These are phyloP conservation scores for Cyanoramphus novaezelandiae DNA, from an alignment of 2,113 vertebrate genomes.

Conservation along the genomic window DNA sequence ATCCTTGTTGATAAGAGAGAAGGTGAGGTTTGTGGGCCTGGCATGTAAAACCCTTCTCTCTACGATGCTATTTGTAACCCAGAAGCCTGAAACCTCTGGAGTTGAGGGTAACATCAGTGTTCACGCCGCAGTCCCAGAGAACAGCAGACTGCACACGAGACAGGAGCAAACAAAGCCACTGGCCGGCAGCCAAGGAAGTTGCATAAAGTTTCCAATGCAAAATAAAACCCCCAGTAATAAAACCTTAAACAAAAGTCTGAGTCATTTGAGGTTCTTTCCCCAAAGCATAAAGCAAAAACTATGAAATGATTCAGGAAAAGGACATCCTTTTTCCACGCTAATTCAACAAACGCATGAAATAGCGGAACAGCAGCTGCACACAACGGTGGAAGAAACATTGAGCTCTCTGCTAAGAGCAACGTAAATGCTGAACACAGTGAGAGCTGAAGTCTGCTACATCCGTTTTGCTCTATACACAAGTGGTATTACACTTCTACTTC, in stretches of 20 bases:
- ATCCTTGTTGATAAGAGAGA: background rate
- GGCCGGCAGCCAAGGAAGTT: constrained; percentile 28
- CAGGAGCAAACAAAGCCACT: constrained; percentile 35
- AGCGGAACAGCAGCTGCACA: constrained; percentile 42
- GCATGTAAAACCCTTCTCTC: background rate
- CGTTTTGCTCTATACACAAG: background rate
- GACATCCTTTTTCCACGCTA: constrained; percentile 35
- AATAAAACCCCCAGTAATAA: background rate
- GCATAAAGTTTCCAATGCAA: constrained; percentile 10
- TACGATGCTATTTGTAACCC: background rate
- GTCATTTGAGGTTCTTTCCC: constrained; percentile 67
- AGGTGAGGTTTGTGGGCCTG: background rate
- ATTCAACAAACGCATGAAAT: constrained; percentile 12
- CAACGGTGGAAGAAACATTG: background rate
- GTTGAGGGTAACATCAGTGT: background rate
- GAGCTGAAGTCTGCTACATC: background rate
- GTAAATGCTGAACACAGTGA: background rate
- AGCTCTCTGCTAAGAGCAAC: background rate
- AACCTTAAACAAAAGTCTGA: constrained; percentile 39
- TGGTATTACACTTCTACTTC: background rate
- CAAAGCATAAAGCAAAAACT: constrained; percentile 5
- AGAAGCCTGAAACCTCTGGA: background rate
- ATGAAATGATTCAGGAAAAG: constrained; percentile 59
- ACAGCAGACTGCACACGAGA: background rate
- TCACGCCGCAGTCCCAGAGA: background rate